phyloP scores from a whole-genome alignment of 2,113 vertebrate species.

The Miniopterus natalensis region DNA sequence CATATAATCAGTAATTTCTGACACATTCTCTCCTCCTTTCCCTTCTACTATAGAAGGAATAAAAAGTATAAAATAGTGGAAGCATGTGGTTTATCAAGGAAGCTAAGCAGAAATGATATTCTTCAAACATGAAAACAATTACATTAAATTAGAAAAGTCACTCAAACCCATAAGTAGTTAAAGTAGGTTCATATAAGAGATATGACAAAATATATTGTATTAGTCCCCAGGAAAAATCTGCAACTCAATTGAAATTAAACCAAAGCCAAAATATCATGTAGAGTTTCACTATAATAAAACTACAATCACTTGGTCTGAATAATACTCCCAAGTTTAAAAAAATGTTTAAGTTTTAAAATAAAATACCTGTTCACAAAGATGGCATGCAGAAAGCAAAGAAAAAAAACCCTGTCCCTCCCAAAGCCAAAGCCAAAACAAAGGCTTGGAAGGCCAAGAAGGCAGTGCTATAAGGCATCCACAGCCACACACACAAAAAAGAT shows the following conservation, averaged over 20 bases:
- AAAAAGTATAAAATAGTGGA: constrained; percentile 24
- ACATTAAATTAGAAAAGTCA: constrained; percentile 18
- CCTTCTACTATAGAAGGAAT: background rate
- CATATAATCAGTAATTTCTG: constrained; percentile 30
- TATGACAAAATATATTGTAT: constrained; percentile 40
- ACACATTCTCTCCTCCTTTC: constrained; percentile 28
- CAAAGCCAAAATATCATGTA: constrained; percentile 16
- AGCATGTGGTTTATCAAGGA: constrained; percentile 42
- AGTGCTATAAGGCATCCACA: background rate
- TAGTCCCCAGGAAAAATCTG: background rate
- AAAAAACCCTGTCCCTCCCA: background rate
- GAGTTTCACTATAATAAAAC: constrained; percentile 33
- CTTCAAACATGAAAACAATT: constrained; percentile 67
- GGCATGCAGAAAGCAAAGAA: background rate
- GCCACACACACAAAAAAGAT: background rate
- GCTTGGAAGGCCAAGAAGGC: background rate
- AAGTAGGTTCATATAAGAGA: background rate
- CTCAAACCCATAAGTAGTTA: constrained; percentile 20
- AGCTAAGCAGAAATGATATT: constrained; percentile 55
- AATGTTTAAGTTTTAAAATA: constrained; percentile 31
- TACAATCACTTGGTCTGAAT: constrained; percentile 29
- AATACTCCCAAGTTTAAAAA: constrained; percentile 13
- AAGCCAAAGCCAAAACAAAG: background rate
- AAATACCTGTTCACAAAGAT: constrained; percentile 36
- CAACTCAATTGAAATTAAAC: constrained; percentile 53